Evolutionary conservation across 2,888 invertebrate genomes (phyloP).

Genomic region (Pteria penguin): DNA sequence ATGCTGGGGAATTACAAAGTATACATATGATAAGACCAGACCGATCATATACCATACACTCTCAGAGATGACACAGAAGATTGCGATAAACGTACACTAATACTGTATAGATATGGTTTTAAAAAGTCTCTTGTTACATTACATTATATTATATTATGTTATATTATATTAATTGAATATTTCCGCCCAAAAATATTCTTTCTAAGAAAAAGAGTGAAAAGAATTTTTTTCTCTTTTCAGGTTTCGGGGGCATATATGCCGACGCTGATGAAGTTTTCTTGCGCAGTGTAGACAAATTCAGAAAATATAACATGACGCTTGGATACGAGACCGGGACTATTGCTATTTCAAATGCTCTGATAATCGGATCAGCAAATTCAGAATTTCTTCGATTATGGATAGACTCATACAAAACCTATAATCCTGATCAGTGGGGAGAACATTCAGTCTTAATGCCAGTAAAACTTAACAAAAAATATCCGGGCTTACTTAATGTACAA

Average conservation of each 20-base stretch:
- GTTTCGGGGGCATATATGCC: constrained; percentile 22
- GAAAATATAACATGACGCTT: background rate
- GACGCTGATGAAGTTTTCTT: constrained; percentile 23
- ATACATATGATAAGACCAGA: too few relatives aligned
- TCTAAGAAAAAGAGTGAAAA: too few relatives aligned
- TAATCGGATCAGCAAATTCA: constrained; percentile 2
- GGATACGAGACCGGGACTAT: background rate
- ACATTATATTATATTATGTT: too few relatives aligned
- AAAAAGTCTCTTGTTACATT: too few relatives aligned
- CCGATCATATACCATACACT: too few relatives aligned
- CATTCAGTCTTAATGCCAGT: constrained; percentile 14
- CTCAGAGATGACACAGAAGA: too few relatives aligned
- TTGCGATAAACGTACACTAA: too few relatives aligned
- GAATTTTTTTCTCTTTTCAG: too few relatives aligned
- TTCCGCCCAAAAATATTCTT: too few relatives aligned
- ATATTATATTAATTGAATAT: too few relatives aligned
- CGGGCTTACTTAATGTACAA: constrained; percentile 4
- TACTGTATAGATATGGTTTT: too few relatives aligned
- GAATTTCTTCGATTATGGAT: constrained; percentile 20
- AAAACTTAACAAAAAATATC: background rate
- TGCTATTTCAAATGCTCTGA: constrained; percentile 5
- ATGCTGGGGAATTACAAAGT: too few relatives aligned
- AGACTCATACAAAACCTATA: background rate
- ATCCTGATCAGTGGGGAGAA: constrained; percentile 6
- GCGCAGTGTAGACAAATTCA: background rate